Percentiles rank a stretch among this genome's conserved stretches.
phyloP scores from a whole-genome alignment of 2,113 vertebrate species.

The Protomyctophum bolini region DNA sequence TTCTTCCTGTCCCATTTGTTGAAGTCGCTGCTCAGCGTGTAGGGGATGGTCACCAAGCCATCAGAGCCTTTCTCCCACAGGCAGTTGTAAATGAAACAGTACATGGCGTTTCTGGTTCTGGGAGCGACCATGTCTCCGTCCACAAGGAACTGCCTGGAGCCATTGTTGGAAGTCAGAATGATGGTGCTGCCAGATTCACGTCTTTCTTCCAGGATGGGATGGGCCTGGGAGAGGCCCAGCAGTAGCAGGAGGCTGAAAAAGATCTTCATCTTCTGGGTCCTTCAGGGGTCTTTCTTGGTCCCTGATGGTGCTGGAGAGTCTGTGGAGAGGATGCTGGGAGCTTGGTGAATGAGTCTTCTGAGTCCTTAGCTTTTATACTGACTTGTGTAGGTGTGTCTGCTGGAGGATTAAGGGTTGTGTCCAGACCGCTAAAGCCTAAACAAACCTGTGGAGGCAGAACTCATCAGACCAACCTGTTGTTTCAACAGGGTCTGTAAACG shows the following conservation, averaged over 20 bases:
- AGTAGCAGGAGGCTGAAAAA: not conserved
- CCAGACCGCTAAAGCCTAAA: constrained; percentile 17
- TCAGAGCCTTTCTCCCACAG: constrained; percentile 28
- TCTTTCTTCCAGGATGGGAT: not conserved
- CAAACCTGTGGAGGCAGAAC: constrained; percentile 41
- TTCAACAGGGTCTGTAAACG: not conserved
- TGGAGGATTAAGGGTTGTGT: constrained; percentile 44
- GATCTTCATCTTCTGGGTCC: constrained; percentile 5
- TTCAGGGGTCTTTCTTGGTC: not conserved
- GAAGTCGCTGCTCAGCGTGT: constrained; percentile 1
- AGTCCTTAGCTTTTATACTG: constrained; percentile 50
- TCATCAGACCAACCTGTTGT: not conserved
- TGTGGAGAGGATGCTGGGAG: constrained; percentile 6
- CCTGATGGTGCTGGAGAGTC: not conserved
- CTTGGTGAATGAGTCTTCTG: constrained; percentile 34
- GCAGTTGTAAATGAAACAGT: not conserved
- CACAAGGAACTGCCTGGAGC: no score
- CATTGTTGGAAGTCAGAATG: constrained; percentile 16
- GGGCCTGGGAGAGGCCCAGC: not conserved
- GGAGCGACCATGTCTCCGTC: no score
- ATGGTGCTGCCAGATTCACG: no score
- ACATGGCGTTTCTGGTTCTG: no score
- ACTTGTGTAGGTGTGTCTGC: constrained; percentile 47
- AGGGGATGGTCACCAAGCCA: constrained; percentile 23
- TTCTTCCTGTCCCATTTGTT: not conserved